These are phyloP conservation scores for Rhagoletis zephyria DNA, from an alignment of 1,140 invertebrate species.

Conservation along the genomic window DNA sequence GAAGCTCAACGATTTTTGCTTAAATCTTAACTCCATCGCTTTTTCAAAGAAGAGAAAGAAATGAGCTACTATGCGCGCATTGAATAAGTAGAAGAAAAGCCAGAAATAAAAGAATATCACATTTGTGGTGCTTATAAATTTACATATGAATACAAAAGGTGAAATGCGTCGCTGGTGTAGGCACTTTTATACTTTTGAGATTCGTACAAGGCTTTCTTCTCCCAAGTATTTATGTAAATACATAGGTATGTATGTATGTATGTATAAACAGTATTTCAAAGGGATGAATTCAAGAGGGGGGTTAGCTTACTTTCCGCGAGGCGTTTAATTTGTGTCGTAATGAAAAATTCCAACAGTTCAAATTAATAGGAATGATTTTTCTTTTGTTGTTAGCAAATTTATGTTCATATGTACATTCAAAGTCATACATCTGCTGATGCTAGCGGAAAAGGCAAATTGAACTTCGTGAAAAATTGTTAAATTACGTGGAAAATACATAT, in stretches of 20 bases:
- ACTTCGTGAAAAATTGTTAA: constrained; percentile 35
- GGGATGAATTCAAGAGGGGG: not conserved
- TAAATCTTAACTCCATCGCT: constrained; percentile 13
- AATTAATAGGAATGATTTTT: constrained; percentile 72
- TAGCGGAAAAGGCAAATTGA: not conserved
- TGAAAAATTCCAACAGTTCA: constrained; percentile 70
- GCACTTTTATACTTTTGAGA: not conserved
- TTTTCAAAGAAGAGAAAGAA: not conserved
- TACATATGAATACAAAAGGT: constrained; percentile 52
- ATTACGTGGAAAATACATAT: constrained; percentile 21
- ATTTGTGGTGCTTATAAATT: constrained; percentile 27
- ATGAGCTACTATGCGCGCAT: not conserved
- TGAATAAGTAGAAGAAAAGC: not conserved
- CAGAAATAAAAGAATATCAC: constrained; percentile 36
- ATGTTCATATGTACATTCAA: not conserved
- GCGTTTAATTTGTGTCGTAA: constrained; percentile 59
- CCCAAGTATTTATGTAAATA: not conserved
- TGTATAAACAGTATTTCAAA: not conserved
- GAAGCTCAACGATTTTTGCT: constrained; percentile 57
- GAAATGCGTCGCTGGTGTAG: constrained; percentile 25
- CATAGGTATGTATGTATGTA: not conserved
- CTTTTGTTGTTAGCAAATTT: constrained; percentile 63
- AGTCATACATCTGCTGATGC: not conserved
- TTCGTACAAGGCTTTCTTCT: not conserved
- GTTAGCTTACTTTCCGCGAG: not conserved